Evolutionary conservation across 2,113 vertebrate species (phyloP).

Genomic region (Holacanthus passer): DNA sequence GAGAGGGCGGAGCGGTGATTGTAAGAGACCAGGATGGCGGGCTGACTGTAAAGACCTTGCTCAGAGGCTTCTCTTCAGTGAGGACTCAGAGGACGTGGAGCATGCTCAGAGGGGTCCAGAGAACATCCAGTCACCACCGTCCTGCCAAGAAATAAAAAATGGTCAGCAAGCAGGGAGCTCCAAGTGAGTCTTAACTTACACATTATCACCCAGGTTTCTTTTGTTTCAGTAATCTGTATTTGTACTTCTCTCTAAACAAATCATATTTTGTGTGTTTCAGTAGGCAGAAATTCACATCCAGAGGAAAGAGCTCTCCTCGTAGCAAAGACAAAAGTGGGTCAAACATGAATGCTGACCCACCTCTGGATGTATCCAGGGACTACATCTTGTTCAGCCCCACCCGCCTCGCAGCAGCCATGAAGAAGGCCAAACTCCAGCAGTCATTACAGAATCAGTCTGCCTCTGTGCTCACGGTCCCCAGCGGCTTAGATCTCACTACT

Average conservation of each 20-base stretch:
- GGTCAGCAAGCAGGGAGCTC: slow-evolving; percentile 16
- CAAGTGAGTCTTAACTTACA: slow-evolving; percentile 54
- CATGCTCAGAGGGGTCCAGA: slow-evolving; percentile 13
- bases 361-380: slow-evolving; percentile 64
- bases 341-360: slow-evolving; percentile 3
- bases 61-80: slow-evolving; percentile 81
- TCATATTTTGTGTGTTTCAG: slow-evolving; percentile 10
- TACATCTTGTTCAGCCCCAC: slow-evolving; percentile 86
- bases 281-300: slow-evolving; percentile 37
- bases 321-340: slow-evolving; percentile 5
- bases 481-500: slow-evolving; percentile 83
- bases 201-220: background rate
- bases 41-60: slow-evolving; percentile 77
- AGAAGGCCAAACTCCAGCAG: slow-evolving; percentile 67
- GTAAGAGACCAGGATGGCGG: slow-evolving; percentile 61
- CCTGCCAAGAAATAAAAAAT: slow-evolving; percentile 35
- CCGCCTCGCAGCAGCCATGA: slow-evolving; percentile 69
- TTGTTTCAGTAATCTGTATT: background rate
- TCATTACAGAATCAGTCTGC: slow-evolving; percentile 60
- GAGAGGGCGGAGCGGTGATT: slow-evolving; percentile 6
- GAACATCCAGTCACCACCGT: background rate
- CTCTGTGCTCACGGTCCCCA: slow-evolving; percentile 88
- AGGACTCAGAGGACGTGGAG: slow-evolving; percentile 64
- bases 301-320: slow-evolving; percentile 31
- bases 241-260: background rate